A percentile compares a stretch with the other conserved stretches of the same genome.
These are phyloP conservation scores for Hippocampus abdominalis DNA, from an alignment of 2,113 vertebrate species.

Conservation along the genomic window DNA sequence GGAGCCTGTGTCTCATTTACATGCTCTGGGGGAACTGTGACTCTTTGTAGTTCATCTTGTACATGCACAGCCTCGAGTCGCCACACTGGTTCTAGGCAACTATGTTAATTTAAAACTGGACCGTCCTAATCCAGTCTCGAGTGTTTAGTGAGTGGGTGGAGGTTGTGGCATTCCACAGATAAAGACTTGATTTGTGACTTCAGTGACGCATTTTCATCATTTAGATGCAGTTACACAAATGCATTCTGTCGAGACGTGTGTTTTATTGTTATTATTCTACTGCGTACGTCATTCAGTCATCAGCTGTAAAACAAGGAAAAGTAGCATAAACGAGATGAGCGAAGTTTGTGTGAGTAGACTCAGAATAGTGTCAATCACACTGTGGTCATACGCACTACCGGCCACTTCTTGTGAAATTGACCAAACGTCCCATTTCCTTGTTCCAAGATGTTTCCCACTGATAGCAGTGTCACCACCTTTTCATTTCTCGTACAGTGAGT, in stretches of 20 bases:
- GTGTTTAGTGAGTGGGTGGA: slow-evolving; percentile 40
- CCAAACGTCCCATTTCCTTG: slow-evolving; percentile 35
- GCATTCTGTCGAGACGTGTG: slow-evolving; percentile 3
- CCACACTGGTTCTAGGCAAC: background rate
- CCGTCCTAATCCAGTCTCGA: slow-evolving; percentile 23
- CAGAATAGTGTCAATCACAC: background rate
- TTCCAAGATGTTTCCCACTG: slow-evolving; percentile 25
- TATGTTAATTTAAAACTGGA: slow-evolving; percentile 33
- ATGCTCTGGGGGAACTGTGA: slow-evolving; percentile 59
- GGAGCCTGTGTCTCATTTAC: slow-evolving; percentile 62
- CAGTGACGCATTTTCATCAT: slow-evolving; percentile 13
- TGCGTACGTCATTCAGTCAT: slow-evolving; percentile 12
- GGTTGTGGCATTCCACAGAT: slow-evolving; percentile 41
- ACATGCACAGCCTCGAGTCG: slow-evolving; percentile 24
- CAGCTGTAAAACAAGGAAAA: background rate
- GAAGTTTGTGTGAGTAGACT: background rate
- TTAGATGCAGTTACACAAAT: slow-evolving; percentile 6
- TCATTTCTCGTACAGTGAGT: background rate
- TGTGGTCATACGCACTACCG: background rate
- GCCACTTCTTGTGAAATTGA: slow-evolving; percentile 14
- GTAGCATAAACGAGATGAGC: background rate
- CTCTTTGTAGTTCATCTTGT: slow-evolving; percentile 55
- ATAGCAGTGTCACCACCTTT: slow-evolving; percentile 14
- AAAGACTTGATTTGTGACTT: slow-evolving; percentile 41
- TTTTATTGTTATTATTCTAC: background rate